phyloP scores from a whole-genome alignment of 2,888 invertebrate genomes.

The Tetheella fluctuosa region DNA sequence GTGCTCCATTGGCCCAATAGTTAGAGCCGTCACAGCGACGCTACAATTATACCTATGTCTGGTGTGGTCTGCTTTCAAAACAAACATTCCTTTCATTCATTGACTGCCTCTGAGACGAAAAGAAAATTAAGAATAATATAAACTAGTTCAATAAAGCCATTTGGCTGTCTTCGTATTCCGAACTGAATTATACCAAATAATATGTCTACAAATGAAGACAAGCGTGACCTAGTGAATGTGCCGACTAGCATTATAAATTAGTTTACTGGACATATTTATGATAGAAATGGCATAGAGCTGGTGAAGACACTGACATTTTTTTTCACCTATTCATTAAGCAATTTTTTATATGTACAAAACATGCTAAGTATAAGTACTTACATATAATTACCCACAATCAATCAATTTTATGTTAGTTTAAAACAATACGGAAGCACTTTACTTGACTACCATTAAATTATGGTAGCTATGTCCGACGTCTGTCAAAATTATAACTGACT shows the following conservation, averaged over 20 bases:
- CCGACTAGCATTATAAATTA: too few species aligned
- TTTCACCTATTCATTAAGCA: too few species aligned
- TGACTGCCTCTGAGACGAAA: background rate
- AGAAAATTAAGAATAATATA: background rate
- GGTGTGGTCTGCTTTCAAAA: background rate
- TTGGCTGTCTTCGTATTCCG: background rate
- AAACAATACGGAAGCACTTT: constrained; percentile 17
- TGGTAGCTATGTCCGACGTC: constrained; percentile 12
- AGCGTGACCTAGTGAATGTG: too few species aligned
- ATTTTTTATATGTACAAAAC: too few species aligned
- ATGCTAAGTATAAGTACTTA: background rate
- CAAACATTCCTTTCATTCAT: background rate
- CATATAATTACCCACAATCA: background rate
- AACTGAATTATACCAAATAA: too few species aligned
- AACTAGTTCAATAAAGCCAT: background rate
- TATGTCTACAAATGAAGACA: too few species aligned
- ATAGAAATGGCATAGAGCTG: too few species aligned
- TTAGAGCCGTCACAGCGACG: constrained; percentile 7
- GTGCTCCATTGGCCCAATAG: constrained; percentile 23
- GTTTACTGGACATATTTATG: too few species aligned
- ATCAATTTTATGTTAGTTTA: background rate
- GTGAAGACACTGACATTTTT: too few species aligned
- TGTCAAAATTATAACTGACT: constrained; percentile 18
- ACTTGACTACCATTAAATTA: constrained; percentile 17
- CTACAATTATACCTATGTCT: background rate